Evolutionary conservation across 2,888 invertebrate genomes (phyloP), one percentile per base, ranked within the genome.

Genomic region (Cabera pusaria): DNA sequence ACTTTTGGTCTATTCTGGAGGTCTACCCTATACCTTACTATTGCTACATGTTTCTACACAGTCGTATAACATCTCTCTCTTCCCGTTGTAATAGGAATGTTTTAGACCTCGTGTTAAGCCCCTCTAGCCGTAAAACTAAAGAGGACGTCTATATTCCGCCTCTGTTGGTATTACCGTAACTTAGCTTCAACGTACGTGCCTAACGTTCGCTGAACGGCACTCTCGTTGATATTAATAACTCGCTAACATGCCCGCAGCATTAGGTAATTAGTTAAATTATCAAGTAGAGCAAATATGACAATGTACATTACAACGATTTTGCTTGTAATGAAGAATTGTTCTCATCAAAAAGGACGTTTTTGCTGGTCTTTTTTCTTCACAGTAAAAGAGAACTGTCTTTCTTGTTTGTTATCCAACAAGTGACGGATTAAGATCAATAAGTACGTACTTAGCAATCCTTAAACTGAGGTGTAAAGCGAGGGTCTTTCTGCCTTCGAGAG

Each of bases 141-240:
- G 17, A 42, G 38, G 32, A 28, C 26, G 21, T 47, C 38, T 42
- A 31, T 38, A 47, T 49, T 43, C 42, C 25, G 29, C 28, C 17
- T 18, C 18, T 7, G 31, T 6, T 16, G 23, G 25, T 29, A 49
- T 49, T 44, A 49, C 29, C 40, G 32, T 52, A 40, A 47, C 28
- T 42, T 40, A 33, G 11, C 17, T 21, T 14, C 19, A 19, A 14
- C 23, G 37, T 33, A 49, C 49, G 51, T 49, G 49, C 44, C 26
- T 25, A 48, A 27, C 23, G 28, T 25, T 31, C 25, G 18, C 21
- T 20, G 17, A 26, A 19, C 26, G 23, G 11, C 41, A 18, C 8
- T 14, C 32, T 10, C n/a, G 14, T 19, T 6, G 6, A 27, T 41
- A 34, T 34, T 29, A 22, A 45, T 34, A 41, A 34, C 24, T 25